Evolutionary conservation across 2,888 invertebrate species (phyloP).

Genomic region (Omphaloscelis lunosa): DNA sequence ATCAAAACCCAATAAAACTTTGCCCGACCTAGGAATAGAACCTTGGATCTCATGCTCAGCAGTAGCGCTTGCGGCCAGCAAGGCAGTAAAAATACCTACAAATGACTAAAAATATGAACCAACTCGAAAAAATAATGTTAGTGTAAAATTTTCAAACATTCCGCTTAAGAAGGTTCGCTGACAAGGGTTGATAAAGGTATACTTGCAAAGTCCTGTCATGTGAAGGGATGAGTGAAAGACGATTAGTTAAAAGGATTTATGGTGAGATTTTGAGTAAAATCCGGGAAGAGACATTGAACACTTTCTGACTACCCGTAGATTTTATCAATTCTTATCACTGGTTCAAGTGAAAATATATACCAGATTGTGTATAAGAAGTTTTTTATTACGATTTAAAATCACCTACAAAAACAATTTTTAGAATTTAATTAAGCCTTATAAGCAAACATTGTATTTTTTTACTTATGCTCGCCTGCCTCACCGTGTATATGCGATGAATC

Average conservation of each 20-base stretch:
- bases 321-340: conserved; percentile 5
- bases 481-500: not conserved
- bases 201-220: conserved; percentile 30
- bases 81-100: not conserved
- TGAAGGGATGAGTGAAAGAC: conserved; percentile 46
- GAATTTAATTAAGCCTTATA: not conserved
- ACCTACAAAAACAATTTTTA: not conserved
- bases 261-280: conserved; percentile 29
- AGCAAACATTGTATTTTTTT: not conserved
- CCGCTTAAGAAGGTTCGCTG: conserved; percentile 33
- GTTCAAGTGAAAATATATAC: not conserved
- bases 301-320: no score
- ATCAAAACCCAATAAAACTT: no score
- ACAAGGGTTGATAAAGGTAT: conserved; percentile 58
- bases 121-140: conserved; percentile 24
- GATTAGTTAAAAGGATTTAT: conserved; percentile 57
- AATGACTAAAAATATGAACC: not conserved
- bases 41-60: not conserved
- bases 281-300: conserved; percentile 5
- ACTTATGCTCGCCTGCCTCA: not conserved
- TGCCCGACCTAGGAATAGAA: no score
- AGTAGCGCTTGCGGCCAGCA: not conserved
- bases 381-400: not conserved
- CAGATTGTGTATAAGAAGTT: no score
- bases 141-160: conserved; percentile 23